Evolutionary conservation across 2,888 invertebrate species (phyloP).

Genomic region (Selenia dentaria): DNA sequence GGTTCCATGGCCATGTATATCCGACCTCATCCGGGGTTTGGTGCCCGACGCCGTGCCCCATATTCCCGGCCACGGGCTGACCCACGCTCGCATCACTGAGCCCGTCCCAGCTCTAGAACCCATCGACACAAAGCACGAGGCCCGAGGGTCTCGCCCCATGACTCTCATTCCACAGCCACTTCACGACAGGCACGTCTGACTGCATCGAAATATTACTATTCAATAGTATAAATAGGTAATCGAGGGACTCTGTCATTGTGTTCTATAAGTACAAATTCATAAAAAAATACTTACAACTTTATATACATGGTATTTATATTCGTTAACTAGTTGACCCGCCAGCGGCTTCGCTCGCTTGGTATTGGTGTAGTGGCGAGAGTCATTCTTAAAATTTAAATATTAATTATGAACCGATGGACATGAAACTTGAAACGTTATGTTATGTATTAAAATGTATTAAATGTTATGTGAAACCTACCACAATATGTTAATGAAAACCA

Average conservation of each 20-base stretch:
- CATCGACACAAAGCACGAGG: conserved; percentile 40
- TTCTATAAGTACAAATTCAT: too few species aligned
- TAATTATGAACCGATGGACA: too few species aligned
- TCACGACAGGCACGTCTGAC: conserved; percentile 60
- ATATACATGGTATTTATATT: too few species aligned
- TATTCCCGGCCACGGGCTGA: conserved; percentile 15
- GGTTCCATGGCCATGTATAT: conserved; percentile 89
- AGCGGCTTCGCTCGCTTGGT: too few species aligned
- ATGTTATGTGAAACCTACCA: too few species aligned
- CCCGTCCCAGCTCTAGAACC: conserved; percentile 1
- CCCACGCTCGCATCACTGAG: conserved; percentile 14
- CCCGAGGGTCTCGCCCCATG: conserved; percentile 68
- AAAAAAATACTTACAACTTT: too few species aligned
- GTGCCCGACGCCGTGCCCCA: conserved; percentile 88
- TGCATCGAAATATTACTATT: neutral
- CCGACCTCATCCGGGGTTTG: conserved; percentile 86
- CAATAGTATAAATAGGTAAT: neutral
- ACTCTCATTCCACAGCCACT: conserved; percentile 63
- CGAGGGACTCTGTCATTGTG: conserved; percentile 6
- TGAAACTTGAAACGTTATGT: too few species aligned
- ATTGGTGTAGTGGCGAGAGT: too few species aligned
- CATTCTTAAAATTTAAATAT: too few species aligned
- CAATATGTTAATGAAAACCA: too few species aligned
- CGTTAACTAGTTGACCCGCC: too few species aligned
- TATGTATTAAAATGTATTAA: too few species aligned